phyloP scores from a whole-genome alignment of 1,140 invertebrate genomes.

The Bombus confusus region DNA sequence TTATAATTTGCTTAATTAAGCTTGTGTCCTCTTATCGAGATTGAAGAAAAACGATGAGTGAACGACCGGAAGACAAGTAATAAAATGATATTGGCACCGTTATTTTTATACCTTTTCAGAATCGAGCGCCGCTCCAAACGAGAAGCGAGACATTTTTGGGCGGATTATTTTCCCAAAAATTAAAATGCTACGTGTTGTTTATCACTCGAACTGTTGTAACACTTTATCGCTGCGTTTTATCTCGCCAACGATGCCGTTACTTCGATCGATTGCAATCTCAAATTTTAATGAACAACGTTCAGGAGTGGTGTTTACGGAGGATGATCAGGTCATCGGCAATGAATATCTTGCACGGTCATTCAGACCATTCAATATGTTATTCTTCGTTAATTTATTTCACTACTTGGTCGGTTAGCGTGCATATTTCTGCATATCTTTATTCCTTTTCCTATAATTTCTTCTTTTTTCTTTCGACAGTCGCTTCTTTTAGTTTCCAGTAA shows the following conservation, averaged over 20 bases:
- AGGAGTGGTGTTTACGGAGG: neutral
- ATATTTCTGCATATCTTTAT: neutral
- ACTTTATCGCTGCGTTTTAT: neutral
- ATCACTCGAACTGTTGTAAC: neutral
- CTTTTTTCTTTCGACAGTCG: neutral
- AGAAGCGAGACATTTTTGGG: too few relatives aligned
- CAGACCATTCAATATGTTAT: neutral
- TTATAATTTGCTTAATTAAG: neutral
- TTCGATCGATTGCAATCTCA: constrained; percentile 6
- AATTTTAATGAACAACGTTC: neutral
- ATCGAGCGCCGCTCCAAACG: neutral
- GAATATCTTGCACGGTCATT: neutral
- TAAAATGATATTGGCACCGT: constrained; percentile 18
- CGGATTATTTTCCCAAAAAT: neutral
- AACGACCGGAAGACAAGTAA: neutral
- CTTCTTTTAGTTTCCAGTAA: neutral
- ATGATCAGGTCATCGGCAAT: neutral
- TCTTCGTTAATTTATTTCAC: neutral
- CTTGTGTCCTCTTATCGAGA: neutral
- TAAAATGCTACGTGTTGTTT: neutral
- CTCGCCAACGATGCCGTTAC: neutral
- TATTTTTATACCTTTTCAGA: neutral
- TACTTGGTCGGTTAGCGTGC: neutral
- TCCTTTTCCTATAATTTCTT: neutral
- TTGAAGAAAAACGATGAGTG: neutral